Evolutionary conservation across 2,797 vertebrate species (phyloP).

Genomic region (Intellagama lesueurii): DNA sequence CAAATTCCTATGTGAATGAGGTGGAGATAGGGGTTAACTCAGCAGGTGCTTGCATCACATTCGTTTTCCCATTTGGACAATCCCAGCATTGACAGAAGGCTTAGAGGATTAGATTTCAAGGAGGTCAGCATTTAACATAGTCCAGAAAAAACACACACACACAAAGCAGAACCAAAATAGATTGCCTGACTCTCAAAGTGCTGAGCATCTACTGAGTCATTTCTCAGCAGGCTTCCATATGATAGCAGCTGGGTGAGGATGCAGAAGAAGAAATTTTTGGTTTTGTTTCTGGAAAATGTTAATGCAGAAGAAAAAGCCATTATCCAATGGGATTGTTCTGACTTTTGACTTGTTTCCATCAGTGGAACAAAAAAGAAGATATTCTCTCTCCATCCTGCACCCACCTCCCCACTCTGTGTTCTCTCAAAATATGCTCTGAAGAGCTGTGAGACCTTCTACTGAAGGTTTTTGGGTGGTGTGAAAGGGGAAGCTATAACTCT

Average conservation of each 20-base stretch:
- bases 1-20: neutral
- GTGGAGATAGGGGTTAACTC: neutral
- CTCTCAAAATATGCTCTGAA: too few relatives aligned
- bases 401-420: too few relatives aligned
- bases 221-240: neutral
- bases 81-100: neutral
- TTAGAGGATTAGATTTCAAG: conserved; percentile 23
- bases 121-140: conserved; percentile 25
- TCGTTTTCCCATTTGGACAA: conserved; percentile 17
- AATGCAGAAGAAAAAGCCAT: neutral
- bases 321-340: neutral
- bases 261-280: neutral
- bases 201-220: neutral
- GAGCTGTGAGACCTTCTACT: too few relatives aligned
- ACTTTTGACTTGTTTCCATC: neutral
- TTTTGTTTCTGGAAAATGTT: neutral
- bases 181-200: conserved; percentile 12
- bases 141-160: too few relatives aligned
- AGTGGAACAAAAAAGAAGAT: neutral
- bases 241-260: neutral
- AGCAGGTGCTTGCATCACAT: neutral
- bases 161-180: neutral
- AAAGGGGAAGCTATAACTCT: too few relatives aligned
- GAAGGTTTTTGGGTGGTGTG: too few relatives aligned
- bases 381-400: neutral